A percentile compares a stretch with the other conserved stretches of the same genome.
These are phyloP conservation scores for Scortum barcoo DNA, from an alignment of 2,113 vertebrate genomes.

Conservation along the genomic window DNA sequence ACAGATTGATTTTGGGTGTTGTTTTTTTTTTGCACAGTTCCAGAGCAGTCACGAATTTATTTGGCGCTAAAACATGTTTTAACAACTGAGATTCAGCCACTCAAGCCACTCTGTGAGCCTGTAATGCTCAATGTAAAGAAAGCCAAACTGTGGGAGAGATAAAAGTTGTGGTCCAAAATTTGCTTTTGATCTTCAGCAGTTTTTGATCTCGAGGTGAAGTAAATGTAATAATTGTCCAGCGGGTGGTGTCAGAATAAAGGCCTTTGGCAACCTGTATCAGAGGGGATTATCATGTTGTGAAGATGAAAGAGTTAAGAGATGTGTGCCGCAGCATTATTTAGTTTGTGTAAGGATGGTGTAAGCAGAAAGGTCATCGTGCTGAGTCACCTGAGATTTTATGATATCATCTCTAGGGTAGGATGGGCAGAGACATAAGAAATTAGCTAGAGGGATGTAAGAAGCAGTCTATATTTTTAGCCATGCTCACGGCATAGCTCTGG, in stretches of 20 bases:
- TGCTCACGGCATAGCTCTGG: neutral
- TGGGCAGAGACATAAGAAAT: neutral
- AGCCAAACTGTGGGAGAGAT: neutral
- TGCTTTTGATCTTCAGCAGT: constrained; percentile 1
- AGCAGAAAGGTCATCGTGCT: constrained; percentile 2
- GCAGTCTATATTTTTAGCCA: neutral
- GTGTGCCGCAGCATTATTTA: neutral
- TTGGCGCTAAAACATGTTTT: neutral
- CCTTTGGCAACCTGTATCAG: neutral
- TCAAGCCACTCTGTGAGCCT: neutral
- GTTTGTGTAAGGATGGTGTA: neutral
- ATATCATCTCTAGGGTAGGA: neutral
- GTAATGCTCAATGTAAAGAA: neutral
- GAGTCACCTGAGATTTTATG: neutral
- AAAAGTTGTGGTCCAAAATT: neutral
- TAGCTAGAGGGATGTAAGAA: neutral
- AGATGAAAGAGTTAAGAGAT: constrained; percentile 4
- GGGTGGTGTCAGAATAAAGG: neutral
- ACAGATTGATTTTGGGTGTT: neutral
- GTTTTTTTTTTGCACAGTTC: neutral
- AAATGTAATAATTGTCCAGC: neutral
- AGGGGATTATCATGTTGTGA: neutral
- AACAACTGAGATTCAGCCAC: neutral
- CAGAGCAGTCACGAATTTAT: neutral
- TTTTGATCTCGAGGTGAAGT: neutral